Percentiles rank a stretch among this genome's conserved stretches.
Evolutionary conservation across 2,113 vertebrate genomes (phyloP).

Genomic region (Ranitomeya imitator): DNA sequence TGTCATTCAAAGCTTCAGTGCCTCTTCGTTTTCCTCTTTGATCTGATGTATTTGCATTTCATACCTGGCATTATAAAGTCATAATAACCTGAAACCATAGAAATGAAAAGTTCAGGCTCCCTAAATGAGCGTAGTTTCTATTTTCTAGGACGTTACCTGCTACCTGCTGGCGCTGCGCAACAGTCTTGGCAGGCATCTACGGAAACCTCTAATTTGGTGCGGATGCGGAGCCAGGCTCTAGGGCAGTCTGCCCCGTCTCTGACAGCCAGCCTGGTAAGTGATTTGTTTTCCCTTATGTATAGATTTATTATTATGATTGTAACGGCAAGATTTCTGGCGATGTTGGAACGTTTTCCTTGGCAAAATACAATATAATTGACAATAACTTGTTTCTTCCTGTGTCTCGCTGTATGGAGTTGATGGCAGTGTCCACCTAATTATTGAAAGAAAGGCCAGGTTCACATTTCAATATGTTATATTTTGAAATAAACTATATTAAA

Average conservation of each 20-base stretch:
- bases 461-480: too few species aligned
- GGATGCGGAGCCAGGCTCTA: slow-evolving; percentile 85
- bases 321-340: neutral
- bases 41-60: neutral
- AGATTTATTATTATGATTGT: neutral
- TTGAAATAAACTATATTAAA: too few species aligned
- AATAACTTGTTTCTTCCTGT: neutral
- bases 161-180: slow-evolving; percentile 74
- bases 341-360: neutral
- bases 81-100: neutral
- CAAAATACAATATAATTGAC: neutral
- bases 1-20: neutral
- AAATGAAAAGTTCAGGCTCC: neutral
- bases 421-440: neutral
- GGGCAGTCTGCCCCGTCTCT: slow-evolving; percentile 93
- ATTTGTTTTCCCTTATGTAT: neutral
- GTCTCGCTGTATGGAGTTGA: neutral
- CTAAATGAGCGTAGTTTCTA: neutral
- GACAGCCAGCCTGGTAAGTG: slow-evolving; percentile 85
- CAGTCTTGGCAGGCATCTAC: slow-evolving; percentile 71
- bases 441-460: too few species aligned
- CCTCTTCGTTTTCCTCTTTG: neutral
- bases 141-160: slow-evolving; percentile 86
- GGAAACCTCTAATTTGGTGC: slow-evolving; percentile 88
- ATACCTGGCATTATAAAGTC: neutral